A percentile compares a stretch with the other conserved stretches of the same genome.
Evolutionary conservation across 2,888 invertebrate genomes (phyloP).

Genomic region (Scrobipalpa atriplicella): DNA sequence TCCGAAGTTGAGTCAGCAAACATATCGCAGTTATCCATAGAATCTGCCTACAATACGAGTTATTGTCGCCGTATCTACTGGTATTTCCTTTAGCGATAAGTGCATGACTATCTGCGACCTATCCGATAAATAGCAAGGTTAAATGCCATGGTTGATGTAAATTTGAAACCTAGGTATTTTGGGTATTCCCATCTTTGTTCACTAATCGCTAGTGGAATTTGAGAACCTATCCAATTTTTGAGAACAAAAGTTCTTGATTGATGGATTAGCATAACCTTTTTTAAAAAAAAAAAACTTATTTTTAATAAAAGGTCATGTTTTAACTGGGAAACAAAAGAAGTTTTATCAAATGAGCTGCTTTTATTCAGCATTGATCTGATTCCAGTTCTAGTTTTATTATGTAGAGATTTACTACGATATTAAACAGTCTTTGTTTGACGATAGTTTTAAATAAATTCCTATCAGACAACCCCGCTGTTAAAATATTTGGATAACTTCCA

Average conservation of each 20-base stretch:
- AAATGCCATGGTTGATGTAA: background rate
- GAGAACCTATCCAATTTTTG: too few relatives aligned
- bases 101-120: background rate
- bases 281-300: too few relatives aligned
- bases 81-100: constrained; percentile 54
- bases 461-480: background rate
- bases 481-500: constrained; percentile 4
- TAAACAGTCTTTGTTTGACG: background rate
- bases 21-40: background rate
- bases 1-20: constrained; percentile 47
- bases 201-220: too few relatives aligned
- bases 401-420: too few relatives aligned
- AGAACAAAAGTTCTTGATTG: too few relatives aligned
- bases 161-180: background rate
- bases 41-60: constrained; percentile 23
- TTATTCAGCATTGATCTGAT: too few relatives aligned
- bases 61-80: constrained; percentile 38
- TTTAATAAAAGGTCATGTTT: too few relatives aligned
- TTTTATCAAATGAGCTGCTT: too few relatives aligned
- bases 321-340: too few relatives aligned
- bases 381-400: too few relatives aligned
- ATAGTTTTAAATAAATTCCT: background rate
- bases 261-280: too few relatives aligned
- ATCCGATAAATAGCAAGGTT: constrained; percentile 7
- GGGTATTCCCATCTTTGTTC: too few relatives aligned